Percentiles rank a stretch among this genome's conserved stretches.
phyloP scores from a whole-genome alignment of 2,113 vertebrate genomes.

The Sciurus niger region DNA sequence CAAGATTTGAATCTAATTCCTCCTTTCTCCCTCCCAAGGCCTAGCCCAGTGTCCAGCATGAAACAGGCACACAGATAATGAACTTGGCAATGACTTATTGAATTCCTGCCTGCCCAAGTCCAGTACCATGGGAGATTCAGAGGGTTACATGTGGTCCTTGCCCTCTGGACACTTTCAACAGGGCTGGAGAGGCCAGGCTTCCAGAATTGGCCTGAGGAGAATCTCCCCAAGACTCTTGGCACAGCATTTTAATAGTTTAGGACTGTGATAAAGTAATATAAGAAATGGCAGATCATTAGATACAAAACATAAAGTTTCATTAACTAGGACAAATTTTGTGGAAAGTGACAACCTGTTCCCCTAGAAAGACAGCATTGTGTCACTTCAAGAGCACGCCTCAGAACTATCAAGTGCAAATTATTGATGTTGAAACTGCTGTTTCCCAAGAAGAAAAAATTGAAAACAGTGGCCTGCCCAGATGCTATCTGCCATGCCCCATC shows the following conservation, averaged over 20 bases:
- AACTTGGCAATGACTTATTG: background rate
- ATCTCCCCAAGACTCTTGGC: background rate
- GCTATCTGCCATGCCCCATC: slow-evolving; percentile 64
- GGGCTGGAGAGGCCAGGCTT: slow-evolving; percentile 6
- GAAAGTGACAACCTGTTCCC: slow-evolving; percentile 82
- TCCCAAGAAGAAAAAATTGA: slow-evolving; percentile 80
- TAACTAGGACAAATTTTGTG: slow-evolving; percentile 84
- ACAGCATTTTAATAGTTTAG: background rate
- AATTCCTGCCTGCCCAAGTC: background rate
- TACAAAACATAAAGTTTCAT: slow-evolving; percentile 50
- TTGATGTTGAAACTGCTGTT: slow-evolving; percentile 78
- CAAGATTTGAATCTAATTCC: slow-evolving; percentile 27
- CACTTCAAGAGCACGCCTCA: slow-evolving; percentile 81
- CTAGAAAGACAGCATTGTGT: slow-evolving; percentile 73
- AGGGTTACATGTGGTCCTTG: background rate
- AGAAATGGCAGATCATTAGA: slow-evolving; percentile 16
- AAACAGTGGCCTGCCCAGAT: slow-evolving; percentile 63
- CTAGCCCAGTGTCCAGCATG: background rate
- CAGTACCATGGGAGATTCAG: background rate
- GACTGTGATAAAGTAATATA: background rate
- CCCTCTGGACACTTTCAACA: background rate
- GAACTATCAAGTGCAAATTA: slow-evolving; percentile 79
- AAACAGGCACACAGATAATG: background rate
- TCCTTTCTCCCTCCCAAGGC: slow-evolving; percentile 6
- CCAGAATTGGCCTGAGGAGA: background rate